Evolutionary conservation across 2,888 invertebrate species (phyloP).

Genomic region (Rapana venosa): DNA sequence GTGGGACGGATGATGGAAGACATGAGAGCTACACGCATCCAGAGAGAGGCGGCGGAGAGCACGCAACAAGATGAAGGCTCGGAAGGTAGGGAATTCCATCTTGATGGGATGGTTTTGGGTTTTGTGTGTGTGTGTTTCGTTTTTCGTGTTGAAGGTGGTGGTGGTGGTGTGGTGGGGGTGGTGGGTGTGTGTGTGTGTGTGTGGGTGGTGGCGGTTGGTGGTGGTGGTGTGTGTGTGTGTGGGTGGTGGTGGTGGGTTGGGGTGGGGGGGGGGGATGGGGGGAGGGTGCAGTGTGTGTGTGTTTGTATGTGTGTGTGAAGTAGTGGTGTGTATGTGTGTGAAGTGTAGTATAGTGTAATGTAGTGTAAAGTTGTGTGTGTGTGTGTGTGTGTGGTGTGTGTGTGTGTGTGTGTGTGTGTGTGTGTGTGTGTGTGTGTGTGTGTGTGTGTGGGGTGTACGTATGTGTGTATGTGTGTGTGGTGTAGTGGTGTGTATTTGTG

Average conservation of each 20-base stretch:
- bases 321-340: too few relatives aligned
- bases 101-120: too few relatives aligned
- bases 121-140: not conserved
- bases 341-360: too few relatives aligned
- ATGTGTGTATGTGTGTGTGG: too few relatives aligned
- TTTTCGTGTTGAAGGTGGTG: not conserved
- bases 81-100: not conserved
- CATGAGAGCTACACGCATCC: not conserved
- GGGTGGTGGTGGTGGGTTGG: too few relatives aligned
- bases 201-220: not conserved
- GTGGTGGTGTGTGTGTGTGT: not conserved
- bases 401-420: not conserved
- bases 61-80: not conserved
- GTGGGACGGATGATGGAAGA: not conserved
- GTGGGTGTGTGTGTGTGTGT: not conserved
- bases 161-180: not conserved
- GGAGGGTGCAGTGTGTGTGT: too few relatives aligned
- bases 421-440: not conserved
- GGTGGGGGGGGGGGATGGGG: too few relatives aligned
- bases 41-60: conserved; percentile 14
- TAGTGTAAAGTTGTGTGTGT: too few relatives aligned
- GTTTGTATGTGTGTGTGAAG: too few relatives aligned
- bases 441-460: not conserved
- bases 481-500: too few relatives aligned
- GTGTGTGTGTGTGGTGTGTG: too few relatives aligned